Base-by-base conservation (phyloP, 2,113 vertebrate species). In the Salvator merianae region DNA sequence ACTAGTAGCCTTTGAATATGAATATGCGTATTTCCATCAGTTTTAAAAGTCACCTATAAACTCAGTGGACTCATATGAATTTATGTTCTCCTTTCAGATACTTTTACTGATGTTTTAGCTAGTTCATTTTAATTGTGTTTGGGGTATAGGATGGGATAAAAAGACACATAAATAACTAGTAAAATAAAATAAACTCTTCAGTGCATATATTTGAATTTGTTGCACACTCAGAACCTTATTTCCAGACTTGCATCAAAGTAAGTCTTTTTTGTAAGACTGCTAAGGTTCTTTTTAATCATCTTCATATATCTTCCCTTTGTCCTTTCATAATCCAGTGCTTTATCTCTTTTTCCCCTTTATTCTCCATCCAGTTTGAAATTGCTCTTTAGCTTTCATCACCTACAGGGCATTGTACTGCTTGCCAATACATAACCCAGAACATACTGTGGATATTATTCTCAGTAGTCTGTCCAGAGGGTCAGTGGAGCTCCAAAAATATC, bases 381-480 rank as follows among this genome's bases (percentile, higher is more conserved):
- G 81, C 0, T 10, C 7, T 72, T 79, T 80, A 86, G 5, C 18
- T 86, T 83, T 91, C 73, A 87, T 53, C 40, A 83, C 69, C 78
- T 1, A 88, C 78, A 68, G 82, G 43, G 26, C 13, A 83, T 36
- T 86, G 20, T 89, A 62, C 53, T 74, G 82, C 1, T 73, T 88
- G 71, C 86, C 85, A 88, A 75, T 88, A 80, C 43, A 38, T 84
- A 86, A 77, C n/a, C 34, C 32, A n/a, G 24, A 82, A 78, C 77
- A 77, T 87, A 59, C 80, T 63, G 13, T 90, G 24, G 86, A 68
- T 62, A 65, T 82, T 83, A 90, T 14, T 72, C 32, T 89, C 88
- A 81, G 66, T 89, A 78, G 14, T 88, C n/a, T 90, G 70, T 89
- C 84, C 55, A 84, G 74, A 81, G 77, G 43, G 86, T 93, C 87